Conservation (phyloP, 2,888 invertebrate species). For the Watsonalla cultraria region DNA sequence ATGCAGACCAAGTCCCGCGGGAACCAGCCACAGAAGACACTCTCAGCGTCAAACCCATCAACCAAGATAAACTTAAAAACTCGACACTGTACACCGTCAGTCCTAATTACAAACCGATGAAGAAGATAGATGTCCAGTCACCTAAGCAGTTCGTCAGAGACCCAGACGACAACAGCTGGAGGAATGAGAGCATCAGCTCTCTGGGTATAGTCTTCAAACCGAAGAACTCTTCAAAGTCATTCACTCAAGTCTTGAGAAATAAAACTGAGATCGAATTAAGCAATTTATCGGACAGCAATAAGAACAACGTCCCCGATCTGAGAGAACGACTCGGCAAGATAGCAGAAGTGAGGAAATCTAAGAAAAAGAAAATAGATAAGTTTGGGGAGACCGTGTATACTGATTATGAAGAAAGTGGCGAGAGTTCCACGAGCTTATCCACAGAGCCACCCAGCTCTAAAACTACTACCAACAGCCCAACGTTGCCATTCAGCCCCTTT, state of each 20-base stretch:
- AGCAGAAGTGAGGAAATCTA: slow-evolving; percentile 60
- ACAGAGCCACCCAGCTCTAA: background rate
- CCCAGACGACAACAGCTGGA: slow-evolving; percentile 72
- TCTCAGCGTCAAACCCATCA: slow-evolving; percentile 52
- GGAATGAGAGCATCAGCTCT: slow-evolving; percentile 69
- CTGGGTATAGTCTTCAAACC: slow-evolving; percentile 71
- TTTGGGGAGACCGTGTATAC: slow-evolving; percentile 51
- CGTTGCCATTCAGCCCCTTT: background rate
- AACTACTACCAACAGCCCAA: background rate
- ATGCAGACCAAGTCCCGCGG: slow-evolving; percentile 3
- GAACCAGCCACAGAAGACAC: slow-evolving; percentile 22
- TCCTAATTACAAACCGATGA: slow-evolving; percentile 62
- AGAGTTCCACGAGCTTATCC: background rate
- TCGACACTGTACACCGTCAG: slow-evolving; percentile 47
- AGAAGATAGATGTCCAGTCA: slow-evolving; percentile 61
- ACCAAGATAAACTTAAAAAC: slow-evolving; percentile 37
- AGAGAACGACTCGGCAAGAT: slow-evolving; percentile 63
- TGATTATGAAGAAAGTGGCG: slow-evolving; percentile 52
- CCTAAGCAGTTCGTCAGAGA: slow-evolving; percentile 55
- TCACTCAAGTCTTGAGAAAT: slow-evolving; percentile 65
- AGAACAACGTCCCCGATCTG: slow-evolving; percentile 51
- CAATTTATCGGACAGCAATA: slow-evolving; percentile 44
- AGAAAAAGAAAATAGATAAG: slow-evolving; percentile 54
- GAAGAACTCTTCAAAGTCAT: slow-evolving; percentile 65
- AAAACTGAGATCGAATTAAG: slow-evolving; percentile 62